Evolutionary conservation across 2,113 vertebrate genomes (phyloP), one percentile per base, ranked within the genome.

Genomic region (Ascaphus truei): DNA sequence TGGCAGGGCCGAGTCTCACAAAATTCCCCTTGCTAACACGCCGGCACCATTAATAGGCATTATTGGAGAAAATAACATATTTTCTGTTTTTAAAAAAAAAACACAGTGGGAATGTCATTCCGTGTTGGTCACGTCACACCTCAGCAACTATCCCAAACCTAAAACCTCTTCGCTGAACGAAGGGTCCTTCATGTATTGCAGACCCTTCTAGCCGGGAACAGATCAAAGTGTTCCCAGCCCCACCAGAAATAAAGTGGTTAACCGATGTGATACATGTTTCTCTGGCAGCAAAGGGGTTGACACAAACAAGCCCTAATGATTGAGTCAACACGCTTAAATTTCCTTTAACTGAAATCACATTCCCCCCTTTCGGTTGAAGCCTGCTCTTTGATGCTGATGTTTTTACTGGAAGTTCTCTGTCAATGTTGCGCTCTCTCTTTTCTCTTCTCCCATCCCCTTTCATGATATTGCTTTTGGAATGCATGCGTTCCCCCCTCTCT

Each of bases 401-500:
- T 68, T 51, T 59, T 68, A 68, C 64, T 41, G 51, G 39, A 68
- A 57, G 52, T 51, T 25, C 10, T 31, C 22, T 25, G 45, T 53
- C 57, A 37, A 10, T 13, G 12, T 31, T 39, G 56, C 45, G n/a
- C 47, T 29, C 34, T 18, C n/a, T 29, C 6, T 15, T 6, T 52
- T 25, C 59, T 47, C 27, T 33, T 56, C 34, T 67, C 43, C 29
- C 34, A 30, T 53, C 26, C 27, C n/a, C 55, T 34, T 45, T 23
- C 33, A 23, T 63, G 43, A 62, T 47, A 62, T 72, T 47, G 29
- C 53, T 69, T 50, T 59, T 60, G 56, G 56, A 50, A 37, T 52
- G 16, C 25, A 51, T 33, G 22, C 31, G 27, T 15, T 7, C 4
- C 6, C 3, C 3, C 3, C 41, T 36, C 22, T 23, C 43, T 41